Evolutionary conservation across 2,797 vertebrate species (phyloP), one percentile per base, ranked within the genome.

Genomic region (Periparus ater): DNA sequence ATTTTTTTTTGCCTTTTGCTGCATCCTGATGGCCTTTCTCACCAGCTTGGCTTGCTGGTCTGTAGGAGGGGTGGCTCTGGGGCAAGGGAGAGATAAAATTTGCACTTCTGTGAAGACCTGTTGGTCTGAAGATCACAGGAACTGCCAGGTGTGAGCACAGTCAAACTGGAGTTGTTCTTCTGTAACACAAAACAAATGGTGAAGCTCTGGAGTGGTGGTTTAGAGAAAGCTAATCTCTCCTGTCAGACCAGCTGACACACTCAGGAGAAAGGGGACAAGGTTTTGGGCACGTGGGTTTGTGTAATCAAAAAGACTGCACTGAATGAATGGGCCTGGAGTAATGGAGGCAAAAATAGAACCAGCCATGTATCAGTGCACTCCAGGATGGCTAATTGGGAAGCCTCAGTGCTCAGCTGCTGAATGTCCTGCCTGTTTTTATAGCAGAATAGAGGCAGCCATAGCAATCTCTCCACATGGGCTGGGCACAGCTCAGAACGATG

Each of bases 261-360:
- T 71, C 14, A 7, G 63, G 73, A 81, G 68, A 72, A 90, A 13
- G 18, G 2, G 26, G 38, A 23, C 4, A 5, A 60, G n/a, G 30
- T 79, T 94, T 84, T 54, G 58, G 36, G 54, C 36, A 67, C 10
- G 0, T 60, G n/a, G 51, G 38, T 61, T 57, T 62, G 17, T 68
- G 65, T 85, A 85, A 95, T 89, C 77, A 83, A 95, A 91, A 77
- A 77, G 34, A 94, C 38, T 11, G 4, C 40, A 19, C 50, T 60
- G 86, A 93, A 80, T 89, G 84, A 95, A 93, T 75, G 75, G 80
- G 54, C 57, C 81, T 70, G 88, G 71, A 83, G 77, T 93, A 95
- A 90, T 20, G 25, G 71, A 93, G 68, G 91, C 89, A 96, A 80
- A 95, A 91, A 85, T 66, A 85, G 85, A 93, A 91, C 36, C 70